Base-by-base conservation (phyloP, 2,888 invertebrate genomes). In the Pristionchus arcanus region DNA sequence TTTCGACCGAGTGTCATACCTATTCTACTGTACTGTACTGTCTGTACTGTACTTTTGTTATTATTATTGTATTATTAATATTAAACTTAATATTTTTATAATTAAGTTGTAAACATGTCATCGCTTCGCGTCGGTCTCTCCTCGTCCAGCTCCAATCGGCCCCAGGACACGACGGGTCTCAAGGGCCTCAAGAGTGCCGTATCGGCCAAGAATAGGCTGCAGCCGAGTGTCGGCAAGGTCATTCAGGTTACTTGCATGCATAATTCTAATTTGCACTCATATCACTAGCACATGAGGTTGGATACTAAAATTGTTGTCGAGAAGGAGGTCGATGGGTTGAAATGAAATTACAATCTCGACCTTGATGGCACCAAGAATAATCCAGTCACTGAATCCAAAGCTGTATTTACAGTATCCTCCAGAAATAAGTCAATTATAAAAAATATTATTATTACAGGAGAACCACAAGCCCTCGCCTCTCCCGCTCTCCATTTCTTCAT, bases 181-280 rank as follows among this genome's bases (percentile, higher is more conserved):
- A 71, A 71, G 34, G 74, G 74, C 21, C 74, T 77, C 42, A 77
- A 77, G 74, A 28, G 7, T 77, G 42, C 74, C 25, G 74, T 37
- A 77, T 11, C 42, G 42, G 25, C 19, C 21, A 77, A 77, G 74
- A 77, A 77, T 42, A 42, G 19, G 25, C 5, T 37, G 74, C 74
- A 42, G 74, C 7, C 19, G 74, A 42, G 42, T 42, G 42, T 77
- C 74, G 74, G 74, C 37, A 42, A 77, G 74, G 74, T 77, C 74
- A 77, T 28, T 28, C 74, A 77, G 74, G 74, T 77, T 77, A 42
- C 42, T 42, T 42, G 42, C 42, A 42, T 42, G 42, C 42, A 42
- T 42, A 3, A 42, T 42, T 42, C 42, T 42, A 42, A 42, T 9
- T 42, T 42, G 42, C 42, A 42, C 42, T 42, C 42, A 42, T 5